These are phyloP conservation scores for Lordiphosa fenestrarum DNA, from an alignment of 2,888 invertebrate genomes.

Conservation along the genomic window DNA sequence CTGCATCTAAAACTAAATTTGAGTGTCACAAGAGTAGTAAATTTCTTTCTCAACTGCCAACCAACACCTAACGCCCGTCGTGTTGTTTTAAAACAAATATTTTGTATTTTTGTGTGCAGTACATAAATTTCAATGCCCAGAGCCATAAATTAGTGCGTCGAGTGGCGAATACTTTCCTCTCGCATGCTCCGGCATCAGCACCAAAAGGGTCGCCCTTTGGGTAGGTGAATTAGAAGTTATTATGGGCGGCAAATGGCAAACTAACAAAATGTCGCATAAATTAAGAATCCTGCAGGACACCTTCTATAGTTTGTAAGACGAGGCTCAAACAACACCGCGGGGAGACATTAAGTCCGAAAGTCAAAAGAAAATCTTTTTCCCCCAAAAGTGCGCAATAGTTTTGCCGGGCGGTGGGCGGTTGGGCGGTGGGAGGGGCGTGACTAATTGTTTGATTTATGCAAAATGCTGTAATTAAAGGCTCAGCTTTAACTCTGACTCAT, in stretches of 20 bases:
- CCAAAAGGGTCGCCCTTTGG: slow-evolving; percentile 41
- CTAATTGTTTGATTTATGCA: slow-evolving; percentile 76
- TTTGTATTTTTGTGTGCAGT: slow-evolving; percentile 33
- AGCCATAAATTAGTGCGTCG: slow-evolving; percentile 65
- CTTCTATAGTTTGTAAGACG: slow-evolving; percentile 61
- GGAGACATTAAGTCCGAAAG: slow-evolving; percentile 62
- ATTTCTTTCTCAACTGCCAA: background rate
- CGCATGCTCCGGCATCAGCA: slow-evolving; percentile 13
- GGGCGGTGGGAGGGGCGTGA: slow-evolving; percentile 47
- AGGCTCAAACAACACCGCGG: slow-evolving; percentile 69
- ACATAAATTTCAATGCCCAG: slow-evolving; percentile 64
- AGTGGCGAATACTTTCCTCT: slow-evolving; percentile 42
- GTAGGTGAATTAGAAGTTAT: slow-evolving; percentile 69
- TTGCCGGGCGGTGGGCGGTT: background rate
- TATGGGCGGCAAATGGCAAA: slow-evolving; percentile 58
- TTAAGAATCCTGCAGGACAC: slow-evolving; percentile 63
- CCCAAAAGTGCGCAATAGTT: slow-evolving; percentile 53
- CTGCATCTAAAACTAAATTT: too few relatives aligned
- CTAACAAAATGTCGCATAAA: slow-evolving; percentile 68
- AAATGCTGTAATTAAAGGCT: slow-evolving; percentile 41
- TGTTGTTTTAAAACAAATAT: slow-evolving; percentile 52
- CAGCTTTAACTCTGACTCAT: slow-evolving; percentile 25
- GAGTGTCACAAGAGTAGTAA: background rate
- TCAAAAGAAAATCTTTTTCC: slow-evolving; percentile 38
- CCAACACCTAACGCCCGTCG: slow-evolving; percentile 41